Evolutionary conservation across 92 coral and sea anemone genomes (phyloP).

Genomic region (Porites lobata): DNA sequence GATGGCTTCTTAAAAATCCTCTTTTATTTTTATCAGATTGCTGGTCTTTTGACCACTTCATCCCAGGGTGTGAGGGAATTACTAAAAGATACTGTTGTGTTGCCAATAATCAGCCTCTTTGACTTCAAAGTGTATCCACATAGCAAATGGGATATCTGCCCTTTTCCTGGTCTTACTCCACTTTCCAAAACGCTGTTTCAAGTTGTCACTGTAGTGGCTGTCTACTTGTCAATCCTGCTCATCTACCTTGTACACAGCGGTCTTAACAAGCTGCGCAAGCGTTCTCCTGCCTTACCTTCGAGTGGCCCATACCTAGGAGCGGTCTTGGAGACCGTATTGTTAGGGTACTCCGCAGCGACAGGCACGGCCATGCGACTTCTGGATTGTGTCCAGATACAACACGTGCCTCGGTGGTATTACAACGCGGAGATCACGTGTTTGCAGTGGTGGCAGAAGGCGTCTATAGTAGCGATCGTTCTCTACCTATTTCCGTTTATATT

Average conservation of each 20-base stretch:
- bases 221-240: neutral
- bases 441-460: constrained; percentile 57
- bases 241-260: constrained; percentile 48
- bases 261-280: constrained; percentile 41
- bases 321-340: constrained; percentile 53
- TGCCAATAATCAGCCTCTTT: constrained; percentile 19
- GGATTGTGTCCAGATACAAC: constrained; percentile 43
- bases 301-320: constrained; percentile 70
- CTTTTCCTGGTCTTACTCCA: constrained; percentile 47
- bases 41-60: constrained; percentile 32
- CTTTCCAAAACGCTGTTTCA: constrained; percentile 33
- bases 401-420: constrained; percentile 45
- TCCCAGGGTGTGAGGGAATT: constrained; percentile 15
- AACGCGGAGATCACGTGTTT: constrained; percentile 53
- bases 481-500: constrained; percentile 54
- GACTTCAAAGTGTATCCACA: constrained; percentile 20
- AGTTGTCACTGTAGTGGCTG: constrained; percentile 11
- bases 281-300: constrained; percentile 21
- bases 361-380: constrained; percentile 46
- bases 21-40: constrained; percentile 57
- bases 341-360: constrained; percentile 56
- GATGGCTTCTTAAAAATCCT: constrained; percentile 47
- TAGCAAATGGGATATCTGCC: constrained; percentile 45
- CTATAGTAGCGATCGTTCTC: neutral
- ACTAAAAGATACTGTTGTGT: constrained; percentile 3